Percentiles rank a stretch among this genome's conserved stretches.
These are phyloP conservation scores for Drosophila repleta DNA, from an alignment of 1,140 invertebrate genomes.

Conservation along the genomic window DNA sequence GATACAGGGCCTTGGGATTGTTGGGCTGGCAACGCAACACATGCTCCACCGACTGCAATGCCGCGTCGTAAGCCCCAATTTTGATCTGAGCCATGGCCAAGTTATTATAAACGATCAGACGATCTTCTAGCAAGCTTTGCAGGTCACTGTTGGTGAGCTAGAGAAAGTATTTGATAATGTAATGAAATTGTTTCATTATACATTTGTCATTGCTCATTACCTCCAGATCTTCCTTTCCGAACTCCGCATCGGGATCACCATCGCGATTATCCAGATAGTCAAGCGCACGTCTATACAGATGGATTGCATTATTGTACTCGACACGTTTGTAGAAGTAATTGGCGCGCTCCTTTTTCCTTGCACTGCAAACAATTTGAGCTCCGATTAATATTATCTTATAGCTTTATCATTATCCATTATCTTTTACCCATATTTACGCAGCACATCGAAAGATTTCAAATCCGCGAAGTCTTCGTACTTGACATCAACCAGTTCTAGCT, in stretches of 20 bases:
- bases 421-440: constrained; percentile 88
- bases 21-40: constrained; percentile 92
- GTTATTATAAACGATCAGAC: constrained; percentile 94
- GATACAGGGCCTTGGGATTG: constrained; percentile 95
- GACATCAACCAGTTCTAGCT: constrained; percentile 88
- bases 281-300: constrained; percentile 92
- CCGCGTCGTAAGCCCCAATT: constrained; percentile 91
- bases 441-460: constrained; percentile 85
- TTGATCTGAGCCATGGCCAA: constrained; percentile 95
- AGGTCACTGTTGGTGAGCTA: constrained; percentile 85
- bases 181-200: too few species aligned
- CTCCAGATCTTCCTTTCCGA: constrained; percentile 75
- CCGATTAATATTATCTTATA: too few species aligned
- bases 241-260: constrained; percentile 84
- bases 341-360: constrained; percentile 91
- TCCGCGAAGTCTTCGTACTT: constrained; percentile 88
- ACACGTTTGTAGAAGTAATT: constrained; percentile 94
- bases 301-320: constrained; percentile 91
- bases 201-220: constrained; percentile 30
- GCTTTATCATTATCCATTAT: too few species aligned
- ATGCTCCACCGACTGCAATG: constrained; percentile 91
- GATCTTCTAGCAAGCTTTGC: constrained; percentile 89
- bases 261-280: constrained; percentile 91
- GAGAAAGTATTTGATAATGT: constrained; percentile 15
- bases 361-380: constrained; percentile 85